Evolutionary conservation across 2,797 vertebrate genomes (phyloP).

Genomic region (Paratrypauchen microcephalus): DNA sequence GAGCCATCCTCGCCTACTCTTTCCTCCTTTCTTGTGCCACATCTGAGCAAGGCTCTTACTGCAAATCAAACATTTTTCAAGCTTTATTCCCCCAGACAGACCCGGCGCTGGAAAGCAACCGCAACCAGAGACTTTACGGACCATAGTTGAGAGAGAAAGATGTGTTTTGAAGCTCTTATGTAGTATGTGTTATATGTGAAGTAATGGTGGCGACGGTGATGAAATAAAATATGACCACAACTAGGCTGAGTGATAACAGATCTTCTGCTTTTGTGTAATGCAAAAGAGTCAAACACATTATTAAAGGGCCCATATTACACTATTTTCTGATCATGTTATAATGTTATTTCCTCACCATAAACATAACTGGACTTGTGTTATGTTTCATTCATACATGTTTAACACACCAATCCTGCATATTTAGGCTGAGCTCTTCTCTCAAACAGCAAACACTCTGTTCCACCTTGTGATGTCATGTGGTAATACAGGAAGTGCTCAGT

Average conservation of each 20-base stretch:
- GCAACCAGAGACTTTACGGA: constrained; percentile 1
- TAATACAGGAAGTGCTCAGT: no score
- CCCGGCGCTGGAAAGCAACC: background rate
- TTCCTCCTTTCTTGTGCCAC: constrained; percentile 47
- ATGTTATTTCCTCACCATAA: no score
- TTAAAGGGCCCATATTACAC: no score
- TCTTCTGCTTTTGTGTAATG: background rate
- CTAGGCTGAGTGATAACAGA: background rate
- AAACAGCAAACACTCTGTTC: no score
- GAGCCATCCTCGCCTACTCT: constrained; percentile 33
- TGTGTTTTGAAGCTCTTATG: background rate
- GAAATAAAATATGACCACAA: background rate
- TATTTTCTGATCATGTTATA: no score
- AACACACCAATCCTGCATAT: no score
- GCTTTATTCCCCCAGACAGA: constrained; percentile 18
- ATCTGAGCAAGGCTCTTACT: constrained; percentile 32
- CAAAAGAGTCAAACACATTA: background rate
- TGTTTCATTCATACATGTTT: no score
- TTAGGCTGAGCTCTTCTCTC: no score
- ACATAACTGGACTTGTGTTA: no score
- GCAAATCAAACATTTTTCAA: constrained; percentile 45
- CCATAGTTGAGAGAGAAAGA: background rate
- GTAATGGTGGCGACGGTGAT: background rate
- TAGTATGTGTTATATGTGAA: background rate
- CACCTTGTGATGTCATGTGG: no score